A percentile compares a stretch with the other conserved stretches of the same genome.
Evolutionary conservation across 2,113 vertebrate genomes (phyloP).

Genomic region (Protobothrops mucrosquamatus): DNA sequence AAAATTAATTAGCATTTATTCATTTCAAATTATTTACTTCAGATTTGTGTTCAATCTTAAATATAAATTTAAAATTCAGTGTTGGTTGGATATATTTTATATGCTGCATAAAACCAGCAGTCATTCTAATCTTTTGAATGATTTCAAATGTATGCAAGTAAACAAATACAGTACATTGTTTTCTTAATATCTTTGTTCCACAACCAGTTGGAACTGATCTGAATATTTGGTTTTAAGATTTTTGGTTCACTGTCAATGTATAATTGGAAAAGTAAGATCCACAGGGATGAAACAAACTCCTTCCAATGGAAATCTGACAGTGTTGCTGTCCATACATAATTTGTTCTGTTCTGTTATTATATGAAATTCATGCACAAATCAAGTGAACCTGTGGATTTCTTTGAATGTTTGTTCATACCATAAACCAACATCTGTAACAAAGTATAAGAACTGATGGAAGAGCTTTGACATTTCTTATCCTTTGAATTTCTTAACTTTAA

Average conservation of each 20-base stretch:
- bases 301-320: constrained; percentile 26
- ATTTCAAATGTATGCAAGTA: constrained; percentile 60
- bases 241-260: constrained; percentile 42
- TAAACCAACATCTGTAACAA: neutral
- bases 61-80: constrained; percentile 58
- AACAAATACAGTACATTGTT: constrained; percentile 52
- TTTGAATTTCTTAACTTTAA: neutral
- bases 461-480: too few relatives aligned
- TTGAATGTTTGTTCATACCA: neutral
- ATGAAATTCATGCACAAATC: neutral
- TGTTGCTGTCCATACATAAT: neutral
- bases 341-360: neutral
- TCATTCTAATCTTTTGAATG: constrained; percentile 63
- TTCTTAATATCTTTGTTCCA: constrained; percentile 55
- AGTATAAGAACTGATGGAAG: neutral
- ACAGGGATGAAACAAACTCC: constrained; percentile 29
- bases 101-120: constrained; percentile 48
- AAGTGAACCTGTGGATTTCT: neutral
- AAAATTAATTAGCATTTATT: constrained; percentile 61
- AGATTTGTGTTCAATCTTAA: constrained; percentile 43
- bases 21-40: constrained; percentile 54
- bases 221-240: constrained; percentile 45
- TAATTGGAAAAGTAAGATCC: constrained; percentile 34
- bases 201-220: constrained; percentile 41
- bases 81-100: constrained; percentile 55